These are phyloP conservation scores for Amphipoea lucens DNA, from an alignment of 2,888 invertebrate genomes.

Conservation along the genomic window DNA sequence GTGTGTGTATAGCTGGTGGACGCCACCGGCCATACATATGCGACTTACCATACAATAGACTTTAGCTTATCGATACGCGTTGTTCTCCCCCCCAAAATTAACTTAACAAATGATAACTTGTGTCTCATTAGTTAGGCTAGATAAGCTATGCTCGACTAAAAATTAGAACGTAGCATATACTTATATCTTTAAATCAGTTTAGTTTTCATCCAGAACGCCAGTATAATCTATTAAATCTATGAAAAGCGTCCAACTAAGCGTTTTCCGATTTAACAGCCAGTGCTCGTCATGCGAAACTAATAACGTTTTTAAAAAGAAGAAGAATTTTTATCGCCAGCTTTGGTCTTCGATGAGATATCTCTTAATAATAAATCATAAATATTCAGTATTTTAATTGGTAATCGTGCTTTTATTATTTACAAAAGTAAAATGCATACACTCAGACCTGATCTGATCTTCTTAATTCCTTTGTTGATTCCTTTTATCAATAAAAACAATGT, in stretches of 20 bases:
- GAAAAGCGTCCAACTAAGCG: constrained; percentile 38
- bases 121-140: neutral
- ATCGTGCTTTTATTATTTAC: neutral
- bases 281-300: constrained; percentile 53
- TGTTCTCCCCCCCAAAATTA: too few relatives aligned
- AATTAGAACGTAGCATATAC: neutral
- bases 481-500: neutral
- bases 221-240: constrained; percentile 25
- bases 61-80: neutral
- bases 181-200: neutral
- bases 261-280: constrained; percentile 38
- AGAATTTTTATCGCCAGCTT: constrained; percentile 16
- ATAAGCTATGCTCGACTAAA: neutral
- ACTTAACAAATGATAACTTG: neutral
- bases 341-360: neutral
- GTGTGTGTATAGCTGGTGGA: too few relatives aligned
- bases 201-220: constrained; percentile 6
- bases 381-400: neutral
- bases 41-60: neutral
- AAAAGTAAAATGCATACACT: neutral
- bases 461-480: neutral
- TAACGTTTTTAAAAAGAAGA: constrained; percentile 43
- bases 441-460: neutral
- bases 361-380: neutral
- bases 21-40: too few relatives aligned